These are phyloP conservation scores for Sternarchorhynchus goeldii DNA, from an alignment of 2,797 vertebrate species.

Conservation along the genomic window DNA sequence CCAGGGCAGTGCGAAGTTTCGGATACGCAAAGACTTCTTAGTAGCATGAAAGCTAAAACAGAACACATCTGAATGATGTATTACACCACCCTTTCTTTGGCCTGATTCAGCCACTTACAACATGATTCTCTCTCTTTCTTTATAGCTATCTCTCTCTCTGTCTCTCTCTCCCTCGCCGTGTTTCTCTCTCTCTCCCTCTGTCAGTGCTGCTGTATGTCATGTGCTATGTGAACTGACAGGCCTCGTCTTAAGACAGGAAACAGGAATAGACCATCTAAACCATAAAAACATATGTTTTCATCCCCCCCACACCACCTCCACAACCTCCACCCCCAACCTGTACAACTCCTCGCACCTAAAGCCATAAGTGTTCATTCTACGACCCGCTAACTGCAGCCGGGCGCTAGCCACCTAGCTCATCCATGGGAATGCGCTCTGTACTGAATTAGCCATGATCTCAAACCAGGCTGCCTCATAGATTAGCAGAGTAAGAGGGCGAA, in stretches of 20 bases:
- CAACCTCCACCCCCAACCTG: neutral
- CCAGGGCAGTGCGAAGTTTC: neutral
- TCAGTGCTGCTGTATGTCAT: conserved; percentile 81
- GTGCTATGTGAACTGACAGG: conserved; percentile 88
- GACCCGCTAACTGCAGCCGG: conserved; percentile 62
- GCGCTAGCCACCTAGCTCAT: conserved; percentile 44
- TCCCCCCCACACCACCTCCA: no score
- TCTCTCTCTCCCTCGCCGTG: conserved; percentile 7
- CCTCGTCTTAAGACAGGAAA: conserved; percentile 87
- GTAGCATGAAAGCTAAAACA: conserved; percentile 4
- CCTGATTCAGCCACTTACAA: conserved; percentile 3
- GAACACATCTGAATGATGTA: neutral
- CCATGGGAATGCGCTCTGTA: conserved; percentile 29
- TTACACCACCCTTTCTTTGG: conserved; percentile 14
- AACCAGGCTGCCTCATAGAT: conserved; percentile 8
- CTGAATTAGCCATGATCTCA: conserved; percentile 37
- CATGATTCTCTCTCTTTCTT: conserved; percentile 17
- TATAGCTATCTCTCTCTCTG: conserved; percentile 6
- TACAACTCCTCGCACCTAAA: conserved; percentile 69
- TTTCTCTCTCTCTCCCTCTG: neutral
- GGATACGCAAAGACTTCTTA: neutral
- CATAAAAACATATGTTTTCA: conserved; percentile 77
- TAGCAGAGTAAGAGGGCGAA: neutral
- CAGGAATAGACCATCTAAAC: conserved; percentile 77
- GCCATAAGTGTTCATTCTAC: conserved; percentile 89